Percentiles rank a stretch among this genome's conserved stretches.
Conservation (phyloP, 1,140 invertebrate genomes). For the Micrasema minimum region DNA sequence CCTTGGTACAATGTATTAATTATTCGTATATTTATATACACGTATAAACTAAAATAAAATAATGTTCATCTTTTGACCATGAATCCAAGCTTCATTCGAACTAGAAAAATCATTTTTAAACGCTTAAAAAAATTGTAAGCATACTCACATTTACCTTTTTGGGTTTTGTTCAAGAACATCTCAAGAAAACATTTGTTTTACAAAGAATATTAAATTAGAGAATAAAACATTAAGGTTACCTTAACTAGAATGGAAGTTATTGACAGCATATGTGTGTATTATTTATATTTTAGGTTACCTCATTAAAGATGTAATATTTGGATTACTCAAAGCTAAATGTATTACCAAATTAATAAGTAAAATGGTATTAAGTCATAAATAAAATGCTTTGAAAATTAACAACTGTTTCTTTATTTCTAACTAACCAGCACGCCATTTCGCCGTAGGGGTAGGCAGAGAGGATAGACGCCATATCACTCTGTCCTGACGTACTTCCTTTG, state of each 20-base stretch:
- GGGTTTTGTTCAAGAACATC: constrained; percentile 33
- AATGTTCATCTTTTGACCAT: not conserved
- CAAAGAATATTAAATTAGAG: constrained; percentile 21
- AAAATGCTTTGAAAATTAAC: constrained; percentile 53
- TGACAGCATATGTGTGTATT: constrained; percentile 40
- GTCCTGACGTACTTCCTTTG: too few relatives aligned
- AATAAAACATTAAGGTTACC: constrained; percentile 1
- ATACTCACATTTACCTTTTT: constrained; percentile 3
- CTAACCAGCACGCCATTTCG: too few relatives aligned
- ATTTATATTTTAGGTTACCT: constrained; percentile 54
- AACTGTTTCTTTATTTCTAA: constrained; percentile 9
- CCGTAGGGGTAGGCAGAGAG: not conserved
- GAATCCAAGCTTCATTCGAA: constrained; percentile 1
- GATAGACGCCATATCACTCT: too few relatives aligned
- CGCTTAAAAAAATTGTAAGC: not conserved
- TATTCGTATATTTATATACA: constrained; percentile 1
- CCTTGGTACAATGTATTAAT: not conserved
- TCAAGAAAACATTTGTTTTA: constrained; percentile 42
- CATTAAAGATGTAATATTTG: constrained; percentile 52
- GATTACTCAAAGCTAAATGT: constrained; percentile 54
- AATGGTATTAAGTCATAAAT: constrained; percentile 54
- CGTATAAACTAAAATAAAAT: too few relatives aligned
- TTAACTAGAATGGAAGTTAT: constrained; percentile 38
- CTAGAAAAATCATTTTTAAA: not conserved
- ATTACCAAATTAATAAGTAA: constrained; percentile 53